phyloP scores from a whole-genome alignment of 2,113 vertebrate species.

The Nipponia nippon region DNA sequence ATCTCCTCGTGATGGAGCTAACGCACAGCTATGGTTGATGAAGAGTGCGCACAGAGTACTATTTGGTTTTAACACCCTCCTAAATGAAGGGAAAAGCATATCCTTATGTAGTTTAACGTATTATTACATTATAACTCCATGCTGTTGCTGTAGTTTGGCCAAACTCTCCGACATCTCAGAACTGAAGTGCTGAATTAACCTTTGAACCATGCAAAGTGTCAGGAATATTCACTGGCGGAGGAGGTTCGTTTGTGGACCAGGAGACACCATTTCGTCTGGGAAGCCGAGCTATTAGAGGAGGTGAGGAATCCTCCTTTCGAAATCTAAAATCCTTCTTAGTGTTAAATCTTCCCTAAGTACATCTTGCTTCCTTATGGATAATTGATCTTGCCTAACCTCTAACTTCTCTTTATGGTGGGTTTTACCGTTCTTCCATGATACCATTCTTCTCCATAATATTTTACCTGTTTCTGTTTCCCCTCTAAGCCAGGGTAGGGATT shows the following conservation, averaged over 20 bases:
- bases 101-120: background rate
- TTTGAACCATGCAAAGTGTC: background rate
- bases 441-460: background rate
- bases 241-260: background rate
- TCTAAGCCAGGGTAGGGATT: background rate
- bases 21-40: background rate
- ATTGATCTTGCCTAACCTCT: background rate
- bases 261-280: background rate
- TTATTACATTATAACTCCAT: background rate
- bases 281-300: background rate
- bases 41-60: rapidly evolving
- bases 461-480: background rate
- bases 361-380: background rate
- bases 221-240: background rate
- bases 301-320: background rate
- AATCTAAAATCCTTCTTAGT: background rate
- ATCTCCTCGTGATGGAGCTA: background rate
- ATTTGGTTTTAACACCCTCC: background rate
- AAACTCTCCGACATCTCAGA: background rate
- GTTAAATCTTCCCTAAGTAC: background rate
- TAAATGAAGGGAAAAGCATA: background rate
- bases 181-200: background rate
- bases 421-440: background rate
- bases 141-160: background rate
- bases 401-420: background rate